A percentile compares a stretch with the other conserved stretches of the same genome.
Evolutionary conservation across 2,113 vertebrate species (phyloP).

Genomic region (Sinocyclocheilus rhinocerous): DNA sequence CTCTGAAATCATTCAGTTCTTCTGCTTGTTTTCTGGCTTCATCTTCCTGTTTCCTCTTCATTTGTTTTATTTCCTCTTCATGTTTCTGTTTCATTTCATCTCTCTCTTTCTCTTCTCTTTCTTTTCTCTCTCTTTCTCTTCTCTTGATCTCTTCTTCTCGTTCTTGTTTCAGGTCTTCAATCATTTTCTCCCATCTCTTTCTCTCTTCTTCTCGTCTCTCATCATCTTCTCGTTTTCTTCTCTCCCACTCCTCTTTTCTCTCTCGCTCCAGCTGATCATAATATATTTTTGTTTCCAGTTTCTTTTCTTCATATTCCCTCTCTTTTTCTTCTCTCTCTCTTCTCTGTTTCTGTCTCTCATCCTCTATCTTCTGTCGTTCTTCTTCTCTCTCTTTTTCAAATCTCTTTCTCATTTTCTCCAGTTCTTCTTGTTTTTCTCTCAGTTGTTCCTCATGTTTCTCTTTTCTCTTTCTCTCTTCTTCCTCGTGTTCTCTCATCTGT

Average conservation of each 20-base stretch:
- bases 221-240: not conserved
- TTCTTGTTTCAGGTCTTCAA: not conserved
- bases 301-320: not conserved
- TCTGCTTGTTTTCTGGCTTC: slow-evolving; percentile 1
- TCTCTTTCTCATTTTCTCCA: not conserved
- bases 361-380: not conserved
- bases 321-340: not conserved
- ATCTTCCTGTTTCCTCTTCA: not conserved
- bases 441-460: not conserved
- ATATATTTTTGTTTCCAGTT: not conserved
- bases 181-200: not conserved
- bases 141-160: not conserved
- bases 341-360: not conserved
- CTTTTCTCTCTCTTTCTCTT: not conserved
- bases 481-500: not conserved
- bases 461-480: not conserved
- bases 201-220: not conserved
- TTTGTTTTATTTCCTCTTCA: not conserved
- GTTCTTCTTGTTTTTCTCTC: slow-evolving; percentile 16
- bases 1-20: not conserved
- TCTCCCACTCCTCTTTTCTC: not conserved
- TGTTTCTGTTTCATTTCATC: not conserved
- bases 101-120: not conserved
- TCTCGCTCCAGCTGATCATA: not conserved
- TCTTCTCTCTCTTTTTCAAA: slow-evolving; percentile 4